phyloP scores from a whole-genome alignment of 2,797 vertebrate genomes.

The Adelosebastes latens region DNA sequence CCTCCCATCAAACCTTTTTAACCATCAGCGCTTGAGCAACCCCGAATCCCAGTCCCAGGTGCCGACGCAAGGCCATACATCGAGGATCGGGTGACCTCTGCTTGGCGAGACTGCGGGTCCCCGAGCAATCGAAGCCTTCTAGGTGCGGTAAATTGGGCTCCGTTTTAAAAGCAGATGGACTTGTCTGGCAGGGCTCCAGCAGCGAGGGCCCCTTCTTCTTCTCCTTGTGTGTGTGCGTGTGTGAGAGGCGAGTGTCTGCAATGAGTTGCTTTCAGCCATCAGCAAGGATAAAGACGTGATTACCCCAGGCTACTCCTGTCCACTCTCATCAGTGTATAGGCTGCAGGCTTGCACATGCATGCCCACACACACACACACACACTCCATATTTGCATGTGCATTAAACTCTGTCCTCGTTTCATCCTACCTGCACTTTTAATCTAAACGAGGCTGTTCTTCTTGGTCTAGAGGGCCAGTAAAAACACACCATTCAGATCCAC shows the following conservation, averaged over 20 bases:
- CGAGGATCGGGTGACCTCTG: conserved; percentile 19
- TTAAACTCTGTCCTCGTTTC: conserved; percentile 37
- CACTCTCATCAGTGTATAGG: conserved; percentile 53
- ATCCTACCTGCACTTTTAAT: conserved; percentile 16
- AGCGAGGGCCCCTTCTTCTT: conserved; percentile 2
- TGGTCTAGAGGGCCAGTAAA: conserved; percentile 11
- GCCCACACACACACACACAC: conserved; percentile 14
- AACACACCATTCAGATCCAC: conserved; percentile 29
- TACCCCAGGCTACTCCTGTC: conserved; percentile 68
- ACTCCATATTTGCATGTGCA: neutral
- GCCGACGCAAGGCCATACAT: conserved; percentile 5
- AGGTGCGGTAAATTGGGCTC: conserved; percentile 43
- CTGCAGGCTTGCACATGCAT: conserved; percentile 20
- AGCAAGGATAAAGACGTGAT: conserved; percentile 68
- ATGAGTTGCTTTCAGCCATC: conserved; percentile 54
- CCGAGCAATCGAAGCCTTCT: conserved; percentile 27
- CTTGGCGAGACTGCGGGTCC: conserved; percentile 17
- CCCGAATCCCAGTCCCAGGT: conserved; percentile 24
- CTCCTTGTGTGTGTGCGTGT: neutral
- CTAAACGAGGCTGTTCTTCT: conserved; percentile 28
- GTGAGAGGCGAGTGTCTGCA: conserved; percentile 55
- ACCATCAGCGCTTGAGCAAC: conserved; percentile 8
- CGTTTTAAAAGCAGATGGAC: conserved; percentile 68
- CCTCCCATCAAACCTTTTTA: conserved; percentile 46
- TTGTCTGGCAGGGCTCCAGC: conserved; percentile 50